Base-by-base conservation (phyloP, 2,113 vertebrate genomes). In the Eleginops maclovinus region DNA sequence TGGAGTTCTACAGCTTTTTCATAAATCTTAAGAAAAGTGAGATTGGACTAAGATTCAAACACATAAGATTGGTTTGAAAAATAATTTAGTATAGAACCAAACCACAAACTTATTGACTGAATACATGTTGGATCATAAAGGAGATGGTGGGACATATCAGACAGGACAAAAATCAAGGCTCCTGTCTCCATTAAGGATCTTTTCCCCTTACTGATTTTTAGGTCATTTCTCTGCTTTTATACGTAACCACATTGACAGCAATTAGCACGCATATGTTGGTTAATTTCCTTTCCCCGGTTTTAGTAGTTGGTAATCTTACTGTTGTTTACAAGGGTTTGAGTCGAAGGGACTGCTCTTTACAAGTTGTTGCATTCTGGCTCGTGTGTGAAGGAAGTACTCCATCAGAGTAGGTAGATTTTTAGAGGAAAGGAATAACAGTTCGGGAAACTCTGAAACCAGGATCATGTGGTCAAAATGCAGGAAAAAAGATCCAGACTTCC, bases 401-500 rank as follows among this genome's bases (percentile, higher is more conserved):
- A 40, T 17, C 46, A 31, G 46, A 53, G 41, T 36, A 44, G 41
- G 16, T 59, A 28, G 16, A 21, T 63, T 75, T n/a, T 26, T 72
- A 21, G 15, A 22, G 46, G 21, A 49, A 67, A 44, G 22, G 12
- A 26, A 16, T 26, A 16, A 43, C 9, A 1, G 15, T 19, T 26
- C 50, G 59, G 14, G 17, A 51, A 72, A 31, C 36, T 47, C 36
- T 53, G 15, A 40, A 75, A 50, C 43, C 43, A 60, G 54, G n/a
- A 31, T 59, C 1, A 17, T 72, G 44, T 63, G 49, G 19, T 68
- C n/a, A 63, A 58, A 82, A 26, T 43, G 14, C 24, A 54, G 3
- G 9, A 53, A 22, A n/a, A 28, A 46, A 47, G 61, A 61, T 22
- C 53, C 49, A 22, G 56, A 70, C 40, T 40, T 60, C 28, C 4